These are phyloP conservation scores for Octodonta nipae DNA, from an alignment of 2,888 invertebrate genomes.

Conservation along the genomic window DNA sequence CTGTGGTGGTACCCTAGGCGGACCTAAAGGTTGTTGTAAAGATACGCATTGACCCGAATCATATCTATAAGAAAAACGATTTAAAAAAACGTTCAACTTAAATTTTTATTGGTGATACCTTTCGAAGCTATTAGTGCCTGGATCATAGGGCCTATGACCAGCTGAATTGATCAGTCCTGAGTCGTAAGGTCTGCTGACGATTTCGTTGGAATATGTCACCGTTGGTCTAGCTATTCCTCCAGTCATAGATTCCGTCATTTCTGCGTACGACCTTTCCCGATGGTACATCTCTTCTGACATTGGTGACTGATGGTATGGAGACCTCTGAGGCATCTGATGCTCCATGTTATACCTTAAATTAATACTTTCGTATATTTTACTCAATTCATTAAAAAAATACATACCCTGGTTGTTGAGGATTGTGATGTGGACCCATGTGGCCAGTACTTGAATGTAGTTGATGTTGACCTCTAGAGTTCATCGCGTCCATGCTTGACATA, in stretches of 20 bases:
- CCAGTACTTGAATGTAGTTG: constrained; percentile 31
- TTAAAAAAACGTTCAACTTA: too few species aligned
- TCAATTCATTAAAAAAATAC: neutral
- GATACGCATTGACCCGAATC: constrained; percentile 39
- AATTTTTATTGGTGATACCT: neutral
- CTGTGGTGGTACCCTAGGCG: constrained; percentile 37
- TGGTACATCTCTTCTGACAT: constrained; percentile 41
- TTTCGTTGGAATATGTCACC: constrained; percentile 45
- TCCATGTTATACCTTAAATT: constrained; percentile 43
- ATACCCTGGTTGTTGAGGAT: constrained; percentile 35
- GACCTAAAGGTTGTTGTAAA: constrained; percentile 36
- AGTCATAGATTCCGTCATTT: constrained; percentile 49
- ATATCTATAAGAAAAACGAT: constrained; percentile 48
- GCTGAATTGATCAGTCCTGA: constrained; percentile 38
- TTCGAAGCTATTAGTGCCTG: constrained; percentile 28
- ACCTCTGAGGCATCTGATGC: constrained; percentile 36
- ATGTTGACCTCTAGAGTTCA: constrained; percentile 35
- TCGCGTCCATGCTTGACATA: constrained; percentile 58
- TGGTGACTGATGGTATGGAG: constrained; percentile 53
- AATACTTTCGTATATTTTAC: too few species aligned
- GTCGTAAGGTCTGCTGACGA: constrained; percentile 38
- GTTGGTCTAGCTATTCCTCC: constrained; percentile 41
- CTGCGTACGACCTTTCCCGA: constrained; percentile 42
- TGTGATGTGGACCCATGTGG: constrained; percentile 34
- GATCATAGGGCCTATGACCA: constrained; percentile 46